Conservation (phyloP, 2,113 vertebrate species). For the Prochilodus magdalenae region DNA sequence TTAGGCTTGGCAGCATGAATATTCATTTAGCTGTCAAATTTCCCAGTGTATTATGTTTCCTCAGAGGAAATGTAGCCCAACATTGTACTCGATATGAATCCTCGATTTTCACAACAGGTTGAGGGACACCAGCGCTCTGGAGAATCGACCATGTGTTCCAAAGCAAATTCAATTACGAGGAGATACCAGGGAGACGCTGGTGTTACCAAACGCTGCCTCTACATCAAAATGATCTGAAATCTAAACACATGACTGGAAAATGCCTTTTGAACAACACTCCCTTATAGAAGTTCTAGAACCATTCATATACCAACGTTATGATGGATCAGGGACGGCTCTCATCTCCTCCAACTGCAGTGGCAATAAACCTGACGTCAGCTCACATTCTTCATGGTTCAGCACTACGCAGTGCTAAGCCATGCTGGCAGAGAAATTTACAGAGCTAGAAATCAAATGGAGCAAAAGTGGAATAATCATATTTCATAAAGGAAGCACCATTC, state of each 20-base stretch:
- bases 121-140: neutral
- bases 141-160: neutral
- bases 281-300: neutral
- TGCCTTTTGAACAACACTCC: neutral
- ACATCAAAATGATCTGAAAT: neutral
- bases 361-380: neutral
- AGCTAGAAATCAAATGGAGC: slow-evolving; percentile 6
- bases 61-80: neutral
- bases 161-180: neutral
- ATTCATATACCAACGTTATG: neutral
- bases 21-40: neutral
- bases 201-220: neutral
- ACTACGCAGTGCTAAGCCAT: neutral
- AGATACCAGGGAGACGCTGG: neutral
- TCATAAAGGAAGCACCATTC: neutral
- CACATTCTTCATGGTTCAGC: slow-evolving; percentile 9
- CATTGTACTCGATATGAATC: neutral
- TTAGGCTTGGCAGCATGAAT: neutral
- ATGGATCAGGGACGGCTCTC: neutral
- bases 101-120: slow-evolving; percentile 4
- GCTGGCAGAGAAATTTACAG: neutral
- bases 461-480: neutral
- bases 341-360: neutral
- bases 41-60: neutral
- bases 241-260: neutral